These are phyloP conservation scores for Scaptomyza polygonia DNA, from an alignment of 2,888 invertebrate genomes.

Conservation along the genomic window DNA sequence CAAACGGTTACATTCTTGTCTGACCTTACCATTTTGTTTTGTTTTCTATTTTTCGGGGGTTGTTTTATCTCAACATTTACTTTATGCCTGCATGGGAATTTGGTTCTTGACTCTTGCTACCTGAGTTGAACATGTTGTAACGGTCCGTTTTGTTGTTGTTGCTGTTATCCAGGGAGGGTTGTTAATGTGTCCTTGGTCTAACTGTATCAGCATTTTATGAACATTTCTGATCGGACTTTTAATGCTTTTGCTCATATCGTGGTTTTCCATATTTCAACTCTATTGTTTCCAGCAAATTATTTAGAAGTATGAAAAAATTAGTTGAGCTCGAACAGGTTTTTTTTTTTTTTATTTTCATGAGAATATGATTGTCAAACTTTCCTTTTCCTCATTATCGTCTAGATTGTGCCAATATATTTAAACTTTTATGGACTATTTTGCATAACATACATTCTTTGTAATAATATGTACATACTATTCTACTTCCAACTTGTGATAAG, in stretches of 20 bases:
- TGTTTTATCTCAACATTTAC: slow-evolving; percentile 41
- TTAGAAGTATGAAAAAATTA: background rate
- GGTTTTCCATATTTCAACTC: background rate
- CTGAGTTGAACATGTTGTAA: slow-evolving; percentile 63
- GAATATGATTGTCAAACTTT: too few relatives aligned
- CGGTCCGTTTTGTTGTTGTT: slow-evolving; percentile 31
- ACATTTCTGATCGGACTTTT: slow-evolving; percentile 16
- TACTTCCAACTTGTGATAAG: too few relatives aligned
- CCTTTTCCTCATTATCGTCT: too few relatives aligned
- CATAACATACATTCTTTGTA: too few relatives aligned
- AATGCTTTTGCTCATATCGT: background rate
- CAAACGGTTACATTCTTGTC: slow-evolving; percentile 58
- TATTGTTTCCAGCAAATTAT: background rate
- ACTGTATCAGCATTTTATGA: slow-evolving; percentile 20
- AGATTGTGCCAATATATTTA: too few relatives aligned
- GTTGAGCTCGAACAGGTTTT: background rate
- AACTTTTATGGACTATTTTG: too few relatives aligned
- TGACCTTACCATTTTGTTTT: slow-evolving; percentile 49
- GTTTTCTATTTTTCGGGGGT: slow-evolving; percentile 17
- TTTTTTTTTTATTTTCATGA: too few relatives aligned
- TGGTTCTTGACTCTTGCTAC: slow-evolving; percentile 12
- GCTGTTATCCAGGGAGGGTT: slow-evolving; percentile 17
- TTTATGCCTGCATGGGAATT: slow-evolving; percentile 41
- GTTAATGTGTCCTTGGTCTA: background rate
- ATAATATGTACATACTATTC: too few relatives aligned